Evolutionary conservation across 2,888 invertebrate species (phyloP), one percentile per base, ranked within the genome.

Genomic region (Acleris holmiana): DNA sequence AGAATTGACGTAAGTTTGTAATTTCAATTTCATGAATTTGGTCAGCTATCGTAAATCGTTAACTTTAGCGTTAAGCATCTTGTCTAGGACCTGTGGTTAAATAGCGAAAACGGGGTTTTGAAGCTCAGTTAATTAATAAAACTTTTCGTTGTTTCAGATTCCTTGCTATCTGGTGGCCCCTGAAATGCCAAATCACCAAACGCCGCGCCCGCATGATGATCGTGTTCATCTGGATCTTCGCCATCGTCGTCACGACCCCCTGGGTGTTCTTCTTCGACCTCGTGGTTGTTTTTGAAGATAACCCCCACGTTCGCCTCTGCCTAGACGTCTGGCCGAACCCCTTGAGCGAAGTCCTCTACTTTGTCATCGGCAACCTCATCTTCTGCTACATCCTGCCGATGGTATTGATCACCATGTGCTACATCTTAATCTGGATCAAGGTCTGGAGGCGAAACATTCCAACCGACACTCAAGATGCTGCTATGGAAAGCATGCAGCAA

Each of bases 121-220:
- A 8, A 29, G 44, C 44, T 47, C 8, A 47, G 17, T 19, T 47
- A 47, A 19, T 35, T 35, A 35, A 35, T 35, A 13, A 13, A 35
- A 13, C 23, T 75, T 76, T 77, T 70, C 74, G 71, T 88, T 88
- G 93, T 94, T 95, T 18, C 95, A 98, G 98, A 93, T 98, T 98
- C 85, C 94, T 98, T 73, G 98, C 98, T 51, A 99, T 98, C 77
- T 98, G 98, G 96, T 98, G 97, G 96, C 98, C 98, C 2, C 87
- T 98, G 76, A 97, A 97, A 80, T 96, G 96, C 80, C 98, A 98
- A 86, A 97, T 98, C 88, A 97, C 98, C 53, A 97, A 97, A 79
- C 94, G 96, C 61, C 95, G 97, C 18, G 98, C 98, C 10, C 94
- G 97, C 60, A 93, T 97, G 83, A 96, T 98, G 94, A 98, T 98